Conservation (phyloP, 2,113 vertebrate species). For the Sapayoa aenigma region DNA sequence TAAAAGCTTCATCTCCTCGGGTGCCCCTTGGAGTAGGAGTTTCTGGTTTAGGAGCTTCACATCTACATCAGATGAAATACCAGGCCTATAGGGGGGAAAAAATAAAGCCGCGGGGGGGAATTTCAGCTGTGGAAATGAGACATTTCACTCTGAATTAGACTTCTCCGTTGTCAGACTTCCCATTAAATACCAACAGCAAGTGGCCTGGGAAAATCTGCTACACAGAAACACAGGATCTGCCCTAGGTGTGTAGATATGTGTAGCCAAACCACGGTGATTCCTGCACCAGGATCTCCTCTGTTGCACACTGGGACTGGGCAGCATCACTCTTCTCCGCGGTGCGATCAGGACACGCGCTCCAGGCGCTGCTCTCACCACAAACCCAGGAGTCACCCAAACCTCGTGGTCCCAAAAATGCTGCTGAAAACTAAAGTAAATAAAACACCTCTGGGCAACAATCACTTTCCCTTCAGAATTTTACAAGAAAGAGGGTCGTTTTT, state of each 20-base stretch:
- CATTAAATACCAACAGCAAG: background rate
- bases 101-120: background rate
- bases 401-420: background rate
- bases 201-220: background rate
- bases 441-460: background rate
- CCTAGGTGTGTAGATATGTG: fast-evolving
- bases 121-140: background rate
- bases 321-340: fast-evolving
- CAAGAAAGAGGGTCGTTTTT: background rate
- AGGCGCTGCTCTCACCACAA: background rate
- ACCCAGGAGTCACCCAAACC: background rate
- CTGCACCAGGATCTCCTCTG: background rate
- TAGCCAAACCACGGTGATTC: fast-evolving
- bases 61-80: background rate
- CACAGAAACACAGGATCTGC: background rate
- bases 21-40: background rate
- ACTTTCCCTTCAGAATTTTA: background rate
- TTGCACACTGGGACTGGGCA: fast-evolving
- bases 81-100: background rate
- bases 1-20: constrained; percentile 7
- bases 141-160: background rate
- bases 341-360: fast-evolving
- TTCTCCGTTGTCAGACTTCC: background rate
- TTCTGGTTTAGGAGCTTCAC: background rate
- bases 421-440: background rate